Evolutionary conservation across 1,140 invertebrate species (phyloP), one percentile per base, ranked within the genome.

Genomic region (Drosophila triauraria): DNA sequence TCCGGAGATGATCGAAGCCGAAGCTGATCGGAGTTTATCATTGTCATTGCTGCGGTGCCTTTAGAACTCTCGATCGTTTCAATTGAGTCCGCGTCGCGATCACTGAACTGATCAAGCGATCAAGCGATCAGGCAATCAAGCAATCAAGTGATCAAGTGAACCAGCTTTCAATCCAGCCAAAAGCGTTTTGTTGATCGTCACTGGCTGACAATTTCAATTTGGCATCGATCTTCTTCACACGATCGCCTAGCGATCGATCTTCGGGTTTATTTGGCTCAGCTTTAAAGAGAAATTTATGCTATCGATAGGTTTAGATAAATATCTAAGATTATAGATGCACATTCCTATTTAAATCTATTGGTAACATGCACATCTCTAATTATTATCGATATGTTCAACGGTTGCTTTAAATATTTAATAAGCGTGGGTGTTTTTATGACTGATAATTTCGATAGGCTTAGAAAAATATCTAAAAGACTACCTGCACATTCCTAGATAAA

Each of bases 141-240:
- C 13, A 5, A 60, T 32, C 58, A 6, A 20, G 56, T 7, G 25
- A 9, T 46, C 62, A 43, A 40, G 13, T 3, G 0, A 63, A 32
- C 30, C 4, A 25, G 20, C 46, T 4, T 35, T 61, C 51, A 58
- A 43, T 7, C 20, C 27, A 43, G 51, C 65, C n/a, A 64, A 61
- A 47, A 68, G 30, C 65, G 50, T 43, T 67, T 43, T 69, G 61
- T 43, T 67, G 65, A 69, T 69, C 46, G 70, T 69, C 65, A 70
- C 38, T 70, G 42, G 50, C 43, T 58, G 69, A 46, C 69, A 50
- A 72, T 72, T 72, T 72, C 67, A 59, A 71, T 59, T 71, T 40
- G 53, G 54, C 70, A 74, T 74, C 70, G 68, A 72, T 72, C 70
- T 72, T 72, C 70, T 72, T 72, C 53, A 72, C 70, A 72, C 70